Percentiles rank a stretch among this genome's conserved stretches.
phyloP scores from a whole-genome alignment of 2,113 vertebrate species.

The Phalacrocorax aristotelis region DNA sequence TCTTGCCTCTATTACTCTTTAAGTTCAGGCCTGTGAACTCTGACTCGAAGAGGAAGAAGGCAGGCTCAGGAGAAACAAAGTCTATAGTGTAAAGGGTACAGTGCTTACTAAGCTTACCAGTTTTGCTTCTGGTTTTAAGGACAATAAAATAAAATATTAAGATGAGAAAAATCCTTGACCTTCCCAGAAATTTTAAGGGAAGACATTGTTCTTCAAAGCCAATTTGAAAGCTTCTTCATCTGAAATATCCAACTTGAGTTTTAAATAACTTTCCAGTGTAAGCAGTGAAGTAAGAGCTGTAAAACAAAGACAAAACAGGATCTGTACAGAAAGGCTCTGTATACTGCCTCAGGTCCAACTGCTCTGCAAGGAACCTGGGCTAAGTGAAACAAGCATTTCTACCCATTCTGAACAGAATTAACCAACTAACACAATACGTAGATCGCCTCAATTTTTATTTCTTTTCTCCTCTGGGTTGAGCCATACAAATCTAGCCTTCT shows the following conservation, averaged over 20 bases:
- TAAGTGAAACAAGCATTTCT: background rate
- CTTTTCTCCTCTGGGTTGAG: background rate
- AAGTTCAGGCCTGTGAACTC: background rate
- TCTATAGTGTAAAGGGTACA: background rate
- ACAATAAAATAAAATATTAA: background rate
- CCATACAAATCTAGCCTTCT: background rate
- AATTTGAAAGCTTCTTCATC: background rate
- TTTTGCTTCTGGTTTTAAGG: background rate
- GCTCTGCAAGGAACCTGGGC: background rate
- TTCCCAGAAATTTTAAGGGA: background rate
- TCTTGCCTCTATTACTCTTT: background rate
- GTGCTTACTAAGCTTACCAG: background rate
- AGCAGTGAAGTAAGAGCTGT: background rate
- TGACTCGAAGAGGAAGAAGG: background rate
- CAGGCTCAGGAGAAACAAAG: background rate
- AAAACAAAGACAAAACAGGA: background rate
- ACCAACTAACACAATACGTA: background rate
- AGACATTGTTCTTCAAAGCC: background rate
- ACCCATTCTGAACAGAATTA: background rate
- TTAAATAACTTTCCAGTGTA: background rate
- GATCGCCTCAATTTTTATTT: background rate
- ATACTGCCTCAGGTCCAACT: background rate
- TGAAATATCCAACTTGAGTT: background rate
- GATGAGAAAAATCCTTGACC: background rate
- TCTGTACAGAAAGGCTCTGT: fast-evolving